Evolutionary conservation across 2,888 invertebrate genomes (phyloP).

Genomic region (Cerceris ruficornis): DNA sequence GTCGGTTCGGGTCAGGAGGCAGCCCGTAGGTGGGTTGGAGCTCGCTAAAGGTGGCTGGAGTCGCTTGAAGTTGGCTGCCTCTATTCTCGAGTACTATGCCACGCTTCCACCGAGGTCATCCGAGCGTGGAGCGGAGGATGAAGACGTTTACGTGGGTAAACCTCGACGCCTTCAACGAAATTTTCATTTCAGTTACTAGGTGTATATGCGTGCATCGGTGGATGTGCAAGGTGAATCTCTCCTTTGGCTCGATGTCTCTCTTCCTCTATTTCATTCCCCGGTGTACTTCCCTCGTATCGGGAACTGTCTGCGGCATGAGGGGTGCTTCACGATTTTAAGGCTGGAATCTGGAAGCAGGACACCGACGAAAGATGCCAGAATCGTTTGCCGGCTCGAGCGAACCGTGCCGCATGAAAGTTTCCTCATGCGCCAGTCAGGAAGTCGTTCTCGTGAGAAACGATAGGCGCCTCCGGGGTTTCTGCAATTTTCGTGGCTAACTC

Average conservation of each 20-base stretch:
- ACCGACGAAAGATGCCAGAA: constrained; percentile 23
- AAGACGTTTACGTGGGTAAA: constrained; percentile 71
- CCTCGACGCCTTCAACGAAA: constrained; percentile 65
- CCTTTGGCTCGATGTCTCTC: constrained; percentile 21
- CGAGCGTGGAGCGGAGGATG: constrained; percentile 69
- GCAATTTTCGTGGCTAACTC: neutral
- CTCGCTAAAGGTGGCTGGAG: constrained; percentile 32
- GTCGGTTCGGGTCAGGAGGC: constrained; percentile 21
- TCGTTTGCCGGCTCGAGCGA: constrained; percentile 30
- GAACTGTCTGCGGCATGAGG: constrained; percentile 66
- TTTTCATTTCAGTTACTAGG: constrained; percentile 31
- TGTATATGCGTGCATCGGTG: constrained; percentile 14
- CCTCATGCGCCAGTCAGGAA: constrained; percentile 15
- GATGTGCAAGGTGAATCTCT: neutral
- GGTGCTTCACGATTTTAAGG: constrained; percentile 54
- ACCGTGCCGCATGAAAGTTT: constrained; percentile 29
- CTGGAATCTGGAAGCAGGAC: constrained; percentile 23
- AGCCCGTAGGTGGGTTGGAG: constrained; percentile 27
- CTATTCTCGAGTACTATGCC: constrained; percentile 36
- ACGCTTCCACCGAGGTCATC: constrained; percentile 61
- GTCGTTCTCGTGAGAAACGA: constrained; percentile 19
- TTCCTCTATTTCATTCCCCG: too few relatives aligned
- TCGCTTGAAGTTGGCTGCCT: constrained; percentile 34
- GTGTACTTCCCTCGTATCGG: constrained; percentile 37
- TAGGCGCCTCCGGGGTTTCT: neutral